These are phyloP conservation scores for Calameuta idolon DNA, from an alignment of 2,888 invertebrate genomes.

Conservation along the genomic window DNA sequence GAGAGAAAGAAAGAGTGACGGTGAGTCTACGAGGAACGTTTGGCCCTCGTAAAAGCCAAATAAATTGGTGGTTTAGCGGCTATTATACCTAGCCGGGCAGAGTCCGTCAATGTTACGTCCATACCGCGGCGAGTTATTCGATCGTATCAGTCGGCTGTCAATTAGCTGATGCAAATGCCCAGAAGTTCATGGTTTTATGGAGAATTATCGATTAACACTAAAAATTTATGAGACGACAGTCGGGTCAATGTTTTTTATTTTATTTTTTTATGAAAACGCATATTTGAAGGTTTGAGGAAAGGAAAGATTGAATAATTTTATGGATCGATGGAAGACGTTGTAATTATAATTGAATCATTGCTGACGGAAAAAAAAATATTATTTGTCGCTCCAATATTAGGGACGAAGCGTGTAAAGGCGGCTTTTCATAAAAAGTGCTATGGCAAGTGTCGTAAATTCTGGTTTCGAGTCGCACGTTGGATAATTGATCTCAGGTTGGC, in stretches of 20 bases:
- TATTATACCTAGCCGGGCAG: background rate
- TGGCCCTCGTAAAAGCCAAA: constrained; percentile 4
- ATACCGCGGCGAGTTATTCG: constrained; percentile 11
- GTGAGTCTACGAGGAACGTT: background rate
- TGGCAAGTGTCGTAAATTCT: constrained; percentile 1
- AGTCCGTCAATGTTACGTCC: background rate
- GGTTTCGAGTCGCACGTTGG: constrained; percentile 3
- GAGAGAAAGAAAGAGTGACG: background rate
- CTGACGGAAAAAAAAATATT: background rate
- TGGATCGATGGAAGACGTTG: background rate
- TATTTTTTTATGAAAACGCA: background rate
- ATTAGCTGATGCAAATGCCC: constrained; percentile 38
- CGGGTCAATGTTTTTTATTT: background rate
- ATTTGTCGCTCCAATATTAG: background rate
- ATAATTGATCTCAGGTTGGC: constrained; percentile 38
- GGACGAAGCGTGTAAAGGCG: background rate
- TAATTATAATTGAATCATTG: background rate
- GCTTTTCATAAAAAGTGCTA: background rate
- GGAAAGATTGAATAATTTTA: background rate
- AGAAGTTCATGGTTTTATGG: constrained; percentile 15
- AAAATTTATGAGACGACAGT: background rate
- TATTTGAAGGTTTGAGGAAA: background rate
- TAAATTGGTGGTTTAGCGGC: background rate
- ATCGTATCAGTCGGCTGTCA: constrained; percentile 34
- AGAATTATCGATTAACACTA: constrained; percentile 25